These are phyloP conservation scores for Porites cylindrica DNA, from an alignment of 92 coral and sea anemone genomes.

Conservation along the genomic window DNA sequence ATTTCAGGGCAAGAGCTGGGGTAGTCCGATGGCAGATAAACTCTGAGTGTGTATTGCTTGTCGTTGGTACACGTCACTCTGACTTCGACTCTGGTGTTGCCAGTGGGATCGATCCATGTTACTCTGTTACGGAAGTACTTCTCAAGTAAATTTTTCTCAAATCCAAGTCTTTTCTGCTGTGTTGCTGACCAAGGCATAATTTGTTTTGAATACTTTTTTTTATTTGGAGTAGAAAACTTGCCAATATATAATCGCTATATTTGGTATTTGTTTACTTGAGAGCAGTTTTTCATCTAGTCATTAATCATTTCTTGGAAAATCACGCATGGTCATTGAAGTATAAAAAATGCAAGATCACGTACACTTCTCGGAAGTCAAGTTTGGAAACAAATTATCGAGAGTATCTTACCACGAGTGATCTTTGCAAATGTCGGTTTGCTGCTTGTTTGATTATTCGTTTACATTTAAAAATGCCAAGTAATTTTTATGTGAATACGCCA, in stretches of 20 bases:
- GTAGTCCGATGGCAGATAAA: slow-evolving; percentile 74
- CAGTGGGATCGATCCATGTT: slow-evolving; percentile 74
- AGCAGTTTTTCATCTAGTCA: too few species aligned
- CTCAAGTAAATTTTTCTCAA: slow-evolving; percentile 71
- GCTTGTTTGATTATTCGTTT: too few species aligned
- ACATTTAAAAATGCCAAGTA: too few species aligned
- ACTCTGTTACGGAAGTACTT: slow-evolving; percentile 71
- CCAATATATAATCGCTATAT: not conserved
- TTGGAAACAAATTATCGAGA: too few species aligned
- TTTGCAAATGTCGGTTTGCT: too few species aligned
- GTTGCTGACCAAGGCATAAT: slow-evolving; percentile 76
- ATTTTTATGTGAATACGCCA: too few species aligned
- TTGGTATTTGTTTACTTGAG: too few species aligned
- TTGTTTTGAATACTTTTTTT: not conserved
- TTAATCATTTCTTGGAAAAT: too few species aligned
- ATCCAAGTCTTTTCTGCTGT: slow-evolving; percentile 67
- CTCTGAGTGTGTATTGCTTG: slow-evolving; percentile 72
- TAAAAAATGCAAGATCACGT: too few species aligned
- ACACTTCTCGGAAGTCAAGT: too few species aligned
- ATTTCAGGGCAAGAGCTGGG: slow-evolving; percentile 79
- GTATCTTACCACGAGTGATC: too few species aligned
- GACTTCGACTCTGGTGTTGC: slow-evolving; percentile 74
- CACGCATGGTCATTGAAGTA: too few species aligned
- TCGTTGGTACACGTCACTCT: slow-evolving; percentile 55
- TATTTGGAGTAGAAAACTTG: not conserved